Conservation (phyloP, 2,888 invertebrate genomes). For the Aspidapion aeneum region DNA sequence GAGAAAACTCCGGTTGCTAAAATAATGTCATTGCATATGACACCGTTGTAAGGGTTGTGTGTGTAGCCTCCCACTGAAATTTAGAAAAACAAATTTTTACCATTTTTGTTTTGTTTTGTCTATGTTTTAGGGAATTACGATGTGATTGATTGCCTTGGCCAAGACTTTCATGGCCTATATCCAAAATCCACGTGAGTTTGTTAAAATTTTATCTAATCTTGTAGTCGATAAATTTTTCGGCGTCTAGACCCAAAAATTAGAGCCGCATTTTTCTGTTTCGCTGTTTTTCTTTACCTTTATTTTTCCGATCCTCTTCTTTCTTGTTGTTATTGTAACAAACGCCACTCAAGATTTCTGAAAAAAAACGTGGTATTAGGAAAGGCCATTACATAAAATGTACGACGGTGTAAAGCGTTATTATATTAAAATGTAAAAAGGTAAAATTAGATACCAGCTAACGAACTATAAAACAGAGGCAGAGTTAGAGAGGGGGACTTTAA, state of each 20-base stretch:
- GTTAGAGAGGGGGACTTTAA: too few relatives aligned
- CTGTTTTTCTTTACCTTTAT: slow-evolving; percentile 57
- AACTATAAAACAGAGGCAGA: too few relatives aligned
- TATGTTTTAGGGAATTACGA: background rate
- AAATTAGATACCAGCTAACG: too few relatives aligned
- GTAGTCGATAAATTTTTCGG: slow-evolving; percentile 5
- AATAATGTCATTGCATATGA: slow-evolving; percentile 98
- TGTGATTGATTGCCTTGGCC: slow-evolving; percentile 13
- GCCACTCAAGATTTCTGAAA: slow-evolving; percentile 75
- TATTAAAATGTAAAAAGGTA: background rate
- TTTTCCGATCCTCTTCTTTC: slow-evolving; percentile 72
- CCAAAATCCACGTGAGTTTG: slow-evolving; percentile 12
- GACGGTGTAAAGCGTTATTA: background rate
- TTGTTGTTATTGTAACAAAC: slow-evolving; percentile 66
- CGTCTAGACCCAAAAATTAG: background rate
- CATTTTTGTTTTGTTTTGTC: too few relatives aligned
- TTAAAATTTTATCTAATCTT: slow-evolving; percentile 9
- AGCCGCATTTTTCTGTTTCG: background rate
- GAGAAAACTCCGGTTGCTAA: slow-evolving; percentile 99
- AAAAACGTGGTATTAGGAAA: slow-evolving; percentile 11
- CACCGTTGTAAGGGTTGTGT: slow-evolving; percentile 97
- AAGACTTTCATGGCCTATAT: slow-evolving; percentile 13
- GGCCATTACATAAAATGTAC: background rate
- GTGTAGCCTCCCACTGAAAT: slow-evolving; percentile 66
- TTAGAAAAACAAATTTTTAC: slow-evolving; percentile 26